phyloP scores from a whole-genome alignment of 2,113 vertebrate species.

The Malurus elegans region DNA sequence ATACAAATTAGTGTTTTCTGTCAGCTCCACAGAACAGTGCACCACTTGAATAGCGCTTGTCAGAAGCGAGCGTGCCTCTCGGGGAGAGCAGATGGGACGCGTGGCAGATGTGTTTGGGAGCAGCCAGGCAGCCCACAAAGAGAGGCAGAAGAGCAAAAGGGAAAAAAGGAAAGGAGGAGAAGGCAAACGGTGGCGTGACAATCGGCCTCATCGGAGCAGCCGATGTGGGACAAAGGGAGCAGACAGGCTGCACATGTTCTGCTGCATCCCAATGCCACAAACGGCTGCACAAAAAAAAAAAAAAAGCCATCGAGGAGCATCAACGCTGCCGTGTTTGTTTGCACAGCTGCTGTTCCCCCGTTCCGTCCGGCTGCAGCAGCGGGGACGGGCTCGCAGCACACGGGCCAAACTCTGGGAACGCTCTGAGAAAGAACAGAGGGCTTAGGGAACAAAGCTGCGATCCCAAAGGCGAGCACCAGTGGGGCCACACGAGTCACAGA shows the following conservation, averaged over 20 bases:
- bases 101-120: not conserved
- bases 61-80: not conserved
- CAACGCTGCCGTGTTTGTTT: conserved; percentile 8
- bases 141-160: not conserved
- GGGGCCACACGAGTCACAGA: not conserved
- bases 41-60: not conserved
- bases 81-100: not conserved
- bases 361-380: not conserved
- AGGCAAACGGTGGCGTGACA: not conserved
- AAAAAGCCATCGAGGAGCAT: conserved; percentile 2
- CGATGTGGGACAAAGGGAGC: not conserved
- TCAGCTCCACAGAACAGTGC: not conserved
- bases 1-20: conserved; percentile 15
- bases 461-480: not conserved
- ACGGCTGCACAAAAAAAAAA: not conserved
- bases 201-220: not conserved
- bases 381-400: not conserved
- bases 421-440: not conserved
- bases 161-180: not conserved
- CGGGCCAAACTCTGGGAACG: not conserved
- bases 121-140: not conserved
- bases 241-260: conserved; percentile 3
- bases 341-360: not conserved
- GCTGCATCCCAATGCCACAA: not conserved
- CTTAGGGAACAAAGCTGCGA: not conserved